phyloP scores from a whole-genome alignment of 2,113 vertebrate species.

The Collichthys lucidus region DNA sequence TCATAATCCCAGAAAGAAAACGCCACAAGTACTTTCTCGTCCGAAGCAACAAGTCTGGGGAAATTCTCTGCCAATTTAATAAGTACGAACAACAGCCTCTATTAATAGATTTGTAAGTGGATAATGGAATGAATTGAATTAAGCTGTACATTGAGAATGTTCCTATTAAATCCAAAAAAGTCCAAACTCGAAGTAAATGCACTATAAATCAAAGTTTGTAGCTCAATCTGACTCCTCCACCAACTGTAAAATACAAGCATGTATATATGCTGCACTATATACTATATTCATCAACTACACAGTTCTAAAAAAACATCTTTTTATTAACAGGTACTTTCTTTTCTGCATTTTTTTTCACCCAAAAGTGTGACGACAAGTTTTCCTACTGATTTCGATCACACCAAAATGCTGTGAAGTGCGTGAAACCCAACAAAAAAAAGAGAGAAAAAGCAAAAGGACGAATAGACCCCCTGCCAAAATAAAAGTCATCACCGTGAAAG shows the following conservation, averaged over 20 bases:
- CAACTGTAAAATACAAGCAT: background rate
- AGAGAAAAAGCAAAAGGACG: background rate
- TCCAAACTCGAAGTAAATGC: background rate
- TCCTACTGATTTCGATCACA: background rate
- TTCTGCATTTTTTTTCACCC: background rate
- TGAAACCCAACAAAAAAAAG: background rate
- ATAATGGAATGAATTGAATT: slow-evolving; percentile 36
- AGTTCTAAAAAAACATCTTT: background rate
- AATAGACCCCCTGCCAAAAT: background rate
- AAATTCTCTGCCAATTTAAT: slow-evolving; percentile 3
- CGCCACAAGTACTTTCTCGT: background rate
- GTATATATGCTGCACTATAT: background rate
- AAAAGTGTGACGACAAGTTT: background rate
- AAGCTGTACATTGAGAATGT: background rate
- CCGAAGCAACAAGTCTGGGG: background rate
- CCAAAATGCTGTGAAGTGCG: background rate
- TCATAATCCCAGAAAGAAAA: background rate
- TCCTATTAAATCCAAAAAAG: background rate
- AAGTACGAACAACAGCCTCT: background rate
- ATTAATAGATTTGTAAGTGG: slow-evolving; percentile 10
- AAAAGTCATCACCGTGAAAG: background rate
- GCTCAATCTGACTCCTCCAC: background rate
- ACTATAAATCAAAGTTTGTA: background rate
- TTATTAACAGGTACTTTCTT: background rate
- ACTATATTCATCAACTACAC: background rate